These are phyloP conservation scores for Alexandromys fortis DNA, from an alignment of 2,113 vertebrate species.

Conservation along the genomic window DNA sequence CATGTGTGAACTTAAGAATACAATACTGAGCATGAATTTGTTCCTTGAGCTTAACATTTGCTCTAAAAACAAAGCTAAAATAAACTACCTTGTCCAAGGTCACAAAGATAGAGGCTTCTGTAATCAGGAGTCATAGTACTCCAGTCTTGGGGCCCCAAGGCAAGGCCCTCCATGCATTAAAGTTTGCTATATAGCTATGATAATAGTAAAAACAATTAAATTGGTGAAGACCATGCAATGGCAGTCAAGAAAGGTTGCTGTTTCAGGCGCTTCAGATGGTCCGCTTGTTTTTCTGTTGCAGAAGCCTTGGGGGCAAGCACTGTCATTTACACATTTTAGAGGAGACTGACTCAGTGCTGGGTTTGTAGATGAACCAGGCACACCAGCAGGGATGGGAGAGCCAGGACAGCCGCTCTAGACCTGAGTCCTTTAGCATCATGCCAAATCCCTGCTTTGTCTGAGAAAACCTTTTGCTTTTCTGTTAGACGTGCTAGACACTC, in stretches of 20 bases:
- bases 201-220: neutral
- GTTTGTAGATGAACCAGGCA: neutral
- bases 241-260: neutral
- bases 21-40: neutral
- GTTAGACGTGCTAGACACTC: neutral
- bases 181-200: neutral
- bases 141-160: neutral
- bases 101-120: neutral
- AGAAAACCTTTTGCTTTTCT: slow-evolving; percentile 29
- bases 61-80: neutral
- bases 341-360: neutral
- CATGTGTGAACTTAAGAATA: neutral
- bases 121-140: neutral
- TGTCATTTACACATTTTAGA: neutral
- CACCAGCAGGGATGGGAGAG: neutral
- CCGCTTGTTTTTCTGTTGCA: neutral
- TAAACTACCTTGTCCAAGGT: neutral
- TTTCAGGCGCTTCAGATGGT: neutral
- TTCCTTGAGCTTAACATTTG: neutral
- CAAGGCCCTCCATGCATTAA: neutral
- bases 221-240: no score
- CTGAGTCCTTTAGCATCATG: neutral
- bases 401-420: neutral
- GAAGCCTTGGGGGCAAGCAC: neutral
- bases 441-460: neutral